phyloP scores from a whole-genome alignment of 2,888 invertebrate genomes.

The Enchytraeus crypticus region DNA sequence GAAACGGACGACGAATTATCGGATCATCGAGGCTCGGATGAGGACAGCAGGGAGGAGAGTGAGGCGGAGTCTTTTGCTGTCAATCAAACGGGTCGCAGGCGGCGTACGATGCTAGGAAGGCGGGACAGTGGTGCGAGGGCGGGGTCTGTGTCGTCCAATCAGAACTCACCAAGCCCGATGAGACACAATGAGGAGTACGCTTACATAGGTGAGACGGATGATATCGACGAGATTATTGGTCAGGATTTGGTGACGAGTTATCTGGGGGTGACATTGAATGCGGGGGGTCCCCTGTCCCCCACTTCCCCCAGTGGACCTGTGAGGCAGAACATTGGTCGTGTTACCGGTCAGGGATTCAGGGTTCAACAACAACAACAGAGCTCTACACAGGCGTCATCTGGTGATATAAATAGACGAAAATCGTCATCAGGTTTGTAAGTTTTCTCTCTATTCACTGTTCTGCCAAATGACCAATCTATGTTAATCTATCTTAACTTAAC shows the following conservation, averaged over 20 bases:
- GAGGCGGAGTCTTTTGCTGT: constrained; percentile 30
- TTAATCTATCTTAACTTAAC: no score
- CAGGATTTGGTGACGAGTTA: constrained; percentile 11
- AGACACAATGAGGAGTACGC: not conserved
- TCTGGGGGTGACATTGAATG: constrained; percentile 1
- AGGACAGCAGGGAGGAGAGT: not conserved
- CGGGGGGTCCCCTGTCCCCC: no score
- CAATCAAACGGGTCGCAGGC: not conserved
- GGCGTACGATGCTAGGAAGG: constrained; percentile 19
- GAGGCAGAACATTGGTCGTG: no score
- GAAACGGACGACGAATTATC: constrained; percentile 30
- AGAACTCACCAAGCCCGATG: not conserved
- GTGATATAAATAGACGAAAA: no score
- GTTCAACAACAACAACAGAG: no score
- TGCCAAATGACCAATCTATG: no score
- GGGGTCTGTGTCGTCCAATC: constrained; percentile 6
- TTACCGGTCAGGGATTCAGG: no score
- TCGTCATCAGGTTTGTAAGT: no score
- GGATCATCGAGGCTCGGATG: constrained; percentile 12
- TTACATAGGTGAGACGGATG: constrained; percentile 14
- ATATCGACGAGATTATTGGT: constrained; percentile 22
- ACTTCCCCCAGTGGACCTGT: no score
- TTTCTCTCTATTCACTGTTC: no score
- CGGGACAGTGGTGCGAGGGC: constrained; percentile 23
- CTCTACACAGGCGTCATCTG: no score